phyloP scores from a whole-genome alignment of 1,140 invertebrate genomes.

The Cherax destructor region DNA sequence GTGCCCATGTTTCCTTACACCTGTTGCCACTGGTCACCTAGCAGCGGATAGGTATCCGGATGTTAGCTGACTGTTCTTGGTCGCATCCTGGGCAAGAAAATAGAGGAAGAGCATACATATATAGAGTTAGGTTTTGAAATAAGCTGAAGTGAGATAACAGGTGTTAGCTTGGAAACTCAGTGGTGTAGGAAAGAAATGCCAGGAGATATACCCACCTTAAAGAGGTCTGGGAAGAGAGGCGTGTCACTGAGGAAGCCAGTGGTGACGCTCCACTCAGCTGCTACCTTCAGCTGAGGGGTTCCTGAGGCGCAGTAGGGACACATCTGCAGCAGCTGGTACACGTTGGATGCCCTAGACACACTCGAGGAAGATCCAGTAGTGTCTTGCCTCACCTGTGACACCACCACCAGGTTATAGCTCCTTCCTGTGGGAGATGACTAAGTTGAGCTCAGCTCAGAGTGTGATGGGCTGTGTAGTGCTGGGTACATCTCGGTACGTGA shows the following conservation, averaged over 20 bases:
- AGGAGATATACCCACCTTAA: slow-evolving; percentile 6
- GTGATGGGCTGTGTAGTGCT: too few relatives aligned
- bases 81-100: too few relatives aligned
- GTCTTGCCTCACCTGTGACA: background rate
- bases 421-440: background rate
- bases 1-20: too few relatives aligned
- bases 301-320: slow-evolving; percentile 27
- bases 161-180: too few relatives aligned
- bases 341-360: background rate
- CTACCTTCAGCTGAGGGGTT: background rate
- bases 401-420: slow-evolving; percentile 37
- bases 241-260: background rate
- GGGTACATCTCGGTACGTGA: too few relatives aligned
- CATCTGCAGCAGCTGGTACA: slow-evolving; percentile 15
- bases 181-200: background rate
- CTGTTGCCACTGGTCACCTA: too few relatives aligned
- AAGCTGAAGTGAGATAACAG: too few relatives aligned
- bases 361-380: background rate
- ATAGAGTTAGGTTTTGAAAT: too few relatives aligned
- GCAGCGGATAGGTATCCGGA: too few relatives aligned
- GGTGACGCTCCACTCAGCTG: background rate
- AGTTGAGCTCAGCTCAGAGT: too few relatives aligned
- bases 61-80: too few relatives aligned
- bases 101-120: too few relatives aligned
- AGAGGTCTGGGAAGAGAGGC: slow-evolving; percentile 31